Evolutionary conservation across 2,113 vertebrate species (phyloP).

Genomic region (Dolichallabes microphthalmus): DNA sequence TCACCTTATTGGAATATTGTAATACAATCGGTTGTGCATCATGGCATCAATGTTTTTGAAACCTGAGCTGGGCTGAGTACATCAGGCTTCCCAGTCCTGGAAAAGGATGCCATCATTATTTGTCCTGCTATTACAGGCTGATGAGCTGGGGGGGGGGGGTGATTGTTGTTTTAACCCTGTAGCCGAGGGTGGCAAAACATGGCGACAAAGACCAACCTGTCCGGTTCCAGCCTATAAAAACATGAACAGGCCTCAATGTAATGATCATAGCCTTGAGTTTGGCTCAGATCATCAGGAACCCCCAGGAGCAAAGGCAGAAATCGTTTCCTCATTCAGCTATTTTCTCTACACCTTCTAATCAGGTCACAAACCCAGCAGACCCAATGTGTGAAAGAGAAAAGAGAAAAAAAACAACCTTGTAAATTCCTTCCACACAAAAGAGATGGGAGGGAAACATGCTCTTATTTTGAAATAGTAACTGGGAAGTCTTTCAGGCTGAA

Average conservation of each 20-base stretch:
- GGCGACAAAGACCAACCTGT: constrained; percentile 57
- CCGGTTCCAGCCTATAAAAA: constrained; percentile 56
- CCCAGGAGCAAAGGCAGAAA: constrained; percentile 21
- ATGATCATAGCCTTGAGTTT: constrained; percentile 22
- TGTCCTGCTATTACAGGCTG: constrained; percentile 47
- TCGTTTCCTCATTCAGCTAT: constrained; percentile 5
- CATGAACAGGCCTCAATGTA: neutral
- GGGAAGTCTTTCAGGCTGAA: constrained; percentile 27
- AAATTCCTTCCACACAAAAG: constrained; percentile 49
- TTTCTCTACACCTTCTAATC: neutral
- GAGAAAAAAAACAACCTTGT: constrained; percentile 48
- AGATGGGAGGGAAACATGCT: constrained; percentile 20
- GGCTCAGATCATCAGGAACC: neutral
- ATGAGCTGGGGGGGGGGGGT: constrained; percentile 9
- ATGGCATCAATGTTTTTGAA: constrained; percentile 14
- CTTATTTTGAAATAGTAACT: constrained; percentile 50
- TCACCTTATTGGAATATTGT: neutral
- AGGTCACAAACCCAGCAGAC: neutral
- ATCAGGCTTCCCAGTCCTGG: neutral
- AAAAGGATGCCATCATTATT: constrained; percentile 37
- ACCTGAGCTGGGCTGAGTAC: neutral
- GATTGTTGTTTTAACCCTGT: constrained; percentile 64
- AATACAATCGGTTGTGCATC: neutral
- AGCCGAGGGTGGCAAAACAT: constrained; percentile 59
- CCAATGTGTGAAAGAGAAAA: constrained; percentile 37